Percentiles rank a stretch among this genome's conserved stretches.
These are phyloP conservation scores for Brachyalestes nurse DNA, from an alignment of 2,797 vertebrate species.

Conservation along the genomic window DNA sequence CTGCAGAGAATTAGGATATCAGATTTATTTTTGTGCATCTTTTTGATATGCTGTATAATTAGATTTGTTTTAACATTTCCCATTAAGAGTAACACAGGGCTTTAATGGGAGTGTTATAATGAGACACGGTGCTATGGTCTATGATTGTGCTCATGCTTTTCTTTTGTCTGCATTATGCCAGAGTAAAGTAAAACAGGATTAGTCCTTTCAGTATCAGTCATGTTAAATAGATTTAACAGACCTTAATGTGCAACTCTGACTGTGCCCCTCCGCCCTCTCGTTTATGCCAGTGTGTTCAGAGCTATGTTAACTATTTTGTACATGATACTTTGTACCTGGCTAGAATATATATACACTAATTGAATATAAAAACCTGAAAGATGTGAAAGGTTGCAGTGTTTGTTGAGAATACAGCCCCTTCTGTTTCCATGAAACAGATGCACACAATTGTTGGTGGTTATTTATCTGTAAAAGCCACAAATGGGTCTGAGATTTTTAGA, in stretches of 20 bases:
- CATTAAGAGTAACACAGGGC: slow-evolving; percentile 11
- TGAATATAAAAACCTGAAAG: slow-evolving; percentile 32
- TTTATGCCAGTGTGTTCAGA: slow-evolving; percentile 10
- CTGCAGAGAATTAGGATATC: slow-evolving; percentile 24
- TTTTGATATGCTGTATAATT: slow-evolving; percentile 8
- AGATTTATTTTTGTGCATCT: slow-evolving; percentile 2
- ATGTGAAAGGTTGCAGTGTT: slow-evolving; percentile 2
- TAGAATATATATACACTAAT: not conserved
- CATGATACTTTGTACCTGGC: slow-evolving; percentile 15
- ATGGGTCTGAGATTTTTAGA: not conserved
- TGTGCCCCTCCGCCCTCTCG: not conserved
- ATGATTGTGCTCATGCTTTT: slow-evolving; percentile 35
- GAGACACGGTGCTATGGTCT: slow-evolving; percentile 36
- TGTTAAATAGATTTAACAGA: not conserved
- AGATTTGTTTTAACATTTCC: slow-evolving; percentile 4
- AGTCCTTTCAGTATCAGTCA: not conserved
- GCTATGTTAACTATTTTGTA: slow-evolving; percentile 1
- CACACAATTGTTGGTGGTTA: not conserved
- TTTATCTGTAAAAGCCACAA: not conserved
- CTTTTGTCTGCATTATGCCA: slow-evolving; percentile 12
- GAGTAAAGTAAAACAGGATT: not conserved
- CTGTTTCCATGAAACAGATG: slow-evolving; percentile 33
- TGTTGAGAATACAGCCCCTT: not conserved
- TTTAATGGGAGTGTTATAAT: slow-evolving; percentile 14
- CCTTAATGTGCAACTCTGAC: not conserved